These are phyloP conservation scores for Tetramorium alpestre DNA, from an alignment of 1,140 invertebrate species.

Conservation along the genomic window DNA sequence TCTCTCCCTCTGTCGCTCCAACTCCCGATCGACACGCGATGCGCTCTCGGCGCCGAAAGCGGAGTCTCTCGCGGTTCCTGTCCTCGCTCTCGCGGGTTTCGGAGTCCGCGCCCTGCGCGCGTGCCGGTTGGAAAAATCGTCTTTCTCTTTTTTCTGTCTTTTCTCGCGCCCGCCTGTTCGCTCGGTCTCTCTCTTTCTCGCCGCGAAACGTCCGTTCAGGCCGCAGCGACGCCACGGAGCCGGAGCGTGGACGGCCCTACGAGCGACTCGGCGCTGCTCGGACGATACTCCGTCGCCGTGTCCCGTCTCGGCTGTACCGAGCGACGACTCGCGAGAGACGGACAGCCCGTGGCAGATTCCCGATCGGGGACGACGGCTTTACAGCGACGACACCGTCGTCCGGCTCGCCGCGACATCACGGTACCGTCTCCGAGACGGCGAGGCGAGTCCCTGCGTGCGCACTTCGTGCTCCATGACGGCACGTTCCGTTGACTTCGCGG, in stretches of 20 bases:
- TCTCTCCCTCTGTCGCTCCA: not conserved
- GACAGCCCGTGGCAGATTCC: not conserved
- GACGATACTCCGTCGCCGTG: not conserved
- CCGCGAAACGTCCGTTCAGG: not conserved
- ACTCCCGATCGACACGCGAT: not conserved
- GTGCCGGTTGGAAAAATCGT: constrained; percentile 14
- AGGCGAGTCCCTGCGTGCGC: not conserved
- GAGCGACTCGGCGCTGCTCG: not conserved
- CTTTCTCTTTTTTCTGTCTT: not conserved
- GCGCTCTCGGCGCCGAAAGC: not conserved
- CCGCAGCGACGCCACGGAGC: constrained; percentile 3
- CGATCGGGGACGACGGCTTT: not conserved
- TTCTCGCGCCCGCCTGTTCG: not conserved
- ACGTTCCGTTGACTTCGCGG: not conserved
- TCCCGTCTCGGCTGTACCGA: not conserved
- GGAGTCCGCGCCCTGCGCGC: not conserved
- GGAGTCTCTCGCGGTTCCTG: not conserved
- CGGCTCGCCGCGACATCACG: constrained; percentile 20
- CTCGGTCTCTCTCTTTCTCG: not conserved
- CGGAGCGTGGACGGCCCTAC: not conserved
- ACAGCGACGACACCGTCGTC: not conserved
- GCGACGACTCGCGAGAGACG: not conserved
- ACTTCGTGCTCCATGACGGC: not conserved
- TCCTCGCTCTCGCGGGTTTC: not conserved
- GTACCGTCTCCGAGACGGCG: not conserved